phyloP scores from a whole-genome alignment of 1,140 invertebrate genomes.

The Sminthurinus signatus region DNA sequence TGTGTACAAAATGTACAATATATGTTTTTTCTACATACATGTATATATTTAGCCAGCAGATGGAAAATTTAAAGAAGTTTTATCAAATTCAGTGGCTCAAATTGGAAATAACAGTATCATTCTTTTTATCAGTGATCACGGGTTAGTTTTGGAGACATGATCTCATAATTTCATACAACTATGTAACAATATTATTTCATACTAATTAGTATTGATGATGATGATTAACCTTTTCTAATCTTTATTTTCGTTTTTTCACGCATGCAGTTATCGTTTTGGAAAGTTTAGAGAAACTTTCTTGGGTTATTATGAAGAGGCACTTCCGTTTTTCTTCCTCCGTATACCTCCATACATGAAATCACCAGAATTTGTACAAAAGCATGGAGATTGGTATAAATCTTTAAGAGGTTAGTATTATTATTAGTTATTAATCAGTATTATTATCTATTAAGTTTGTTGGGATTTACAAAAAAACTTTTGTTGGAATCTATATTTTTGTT shows the following conservation, averaged over 20 bases:
- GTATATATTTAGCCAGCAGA: conserved; percentile 24
- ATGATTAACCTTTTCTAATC: too few relatives aligned
- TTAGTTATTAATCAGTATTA: too few relatives aligned
- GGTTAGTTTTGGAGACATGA: conserved; percentile 29
- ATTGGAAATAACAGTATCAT: conserved; percentile 36
- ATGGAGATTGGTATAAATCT: conserved; percentile 7
- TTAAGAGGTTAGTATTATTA: not conserved
- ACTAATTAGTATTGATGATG: too few relatives aligned
- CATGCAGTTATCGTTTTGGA: too few relatives aligned
- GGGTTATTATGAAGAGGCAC: conserved; percentile 41
- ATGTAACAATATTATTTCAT: too few relatives aligned
- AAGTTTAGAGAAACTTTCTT: conserved; percentile 39
- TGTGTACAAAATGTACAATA: too few relatives aligned
- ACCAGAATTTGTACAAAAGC: conserved; percentile 21
- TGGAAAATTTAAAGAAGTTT: conserved; percentile 15
- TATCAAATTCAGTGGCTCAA: not conserved
- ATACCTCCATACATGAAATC: conserved; percentile 19
- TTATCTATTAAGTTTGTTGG: too few relatives aligned
- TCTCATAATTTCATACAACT: too few relatives aligned
- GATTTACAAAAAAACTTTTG: too few relatives aligned
- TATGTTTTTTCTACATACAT: too few relatives aligned
- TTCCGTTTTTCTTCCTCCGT: conserved; percentile 40
- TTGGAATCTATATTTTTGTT: too few relatives aligned
- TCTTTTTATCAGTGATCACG: conserved; percentile 42
- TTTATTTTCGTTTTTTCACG: too few relatives aligned